Evolutionary conservation across 2,888 invertebrate genomes (phyloP).

Genomic region (Sclerodermus sp.): DNA sequence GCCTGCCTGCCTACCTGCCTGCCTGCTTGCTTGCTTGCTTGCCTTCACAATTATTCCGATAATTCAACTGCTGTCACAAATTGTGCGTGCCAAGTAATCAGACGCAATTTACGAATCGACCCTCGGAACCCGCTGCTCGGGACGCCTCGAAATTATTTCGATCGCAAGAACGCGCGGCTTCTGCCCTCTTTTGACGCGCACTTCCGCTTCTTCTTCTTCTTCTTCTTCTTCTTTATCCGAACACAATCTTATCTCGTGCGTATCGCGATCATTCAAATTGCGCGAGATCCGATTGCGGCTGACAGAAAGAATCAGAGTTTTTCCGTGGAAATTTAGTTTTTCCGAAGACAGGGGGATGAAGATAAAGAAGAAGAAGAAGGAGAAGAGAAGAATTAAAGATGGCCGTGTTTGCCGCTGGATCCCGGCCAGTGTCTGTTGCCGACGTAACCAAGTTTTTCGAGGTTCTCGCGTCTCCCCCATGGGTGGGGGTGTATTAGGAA

Average conservation of each 20-base stretch:
- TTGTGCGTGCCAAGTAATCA: slow-evolving; percentile 7
- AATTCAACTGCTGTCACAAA: slow-evolving; percentile 28
- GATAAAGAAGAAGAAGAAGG: slow-evolving; percentile 22
- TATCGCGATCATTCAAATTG: too few species aligned
- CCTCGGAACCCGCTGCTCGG: too few species aligned
- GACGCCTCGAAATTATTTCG: not conserved
- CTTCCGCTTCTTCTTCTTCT: too few species aligned
- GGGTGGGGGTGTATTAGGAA: slow-evolving; percentile 43
- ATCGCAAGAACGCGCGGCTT: too few species aligned
- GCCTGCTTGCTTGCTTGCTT: too few species aligned
- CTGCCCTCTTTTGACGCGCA: too few species aligned
- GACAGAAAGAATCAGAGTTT: slow-evolving; percentile 3
- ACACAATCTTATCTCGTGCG: too few species aligned
- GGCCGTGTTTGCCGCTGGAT: slow-evolving; percentile 47
- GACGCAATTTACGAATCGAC: too few species aligned
- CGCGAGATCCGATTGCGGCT: too few species aligned
- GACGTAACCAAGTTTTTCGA: slow-evolving; percentile 45
- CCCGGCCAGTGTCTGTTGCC: slow-evolving; percentile 30
- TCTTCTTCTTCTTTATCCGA: too few species aligned
- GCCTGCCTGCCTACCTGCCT: too few species aligned
- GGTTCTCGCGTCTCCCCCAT: slow-evolving; percentile 26
- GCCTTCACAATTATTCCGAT: slow-evolving; percentile 46
- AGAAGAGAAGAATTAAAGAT: slow-evolving; percentile 48
- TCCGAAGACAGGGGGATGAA: slow-evolving; percentile 1
- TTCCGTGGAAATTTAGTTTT: too few species aligned